Evolutionary conservation across 2,888 invertebrate species (phyloP).

Genomic region (Acanthococcus lagerstroemiae): DNA sequence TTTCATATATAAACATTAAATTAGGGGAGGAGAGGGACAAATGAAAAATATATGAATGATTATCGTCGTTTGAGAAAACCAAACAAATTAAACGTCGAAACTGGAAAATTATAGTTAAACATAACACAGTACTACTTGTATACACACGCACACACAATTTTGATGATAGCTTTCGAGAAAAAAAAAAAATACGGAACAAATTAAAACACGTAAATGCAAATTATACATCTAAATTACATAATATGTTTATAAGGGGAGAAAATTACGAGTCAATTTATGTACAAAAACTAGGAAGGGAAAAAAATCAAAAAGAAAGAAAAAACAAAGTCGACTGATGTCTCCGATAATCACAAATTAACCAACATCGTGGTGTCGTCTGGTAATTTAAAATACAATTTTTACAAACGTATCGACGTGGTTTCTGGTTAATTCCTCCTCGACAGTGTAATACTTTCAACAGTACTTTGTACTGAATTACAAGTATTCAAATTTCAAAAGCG

Average conservation of each 20-base stretch:
- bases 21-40: background rate
- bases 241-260: slow-evolving; percentile 6
- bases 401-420: too few species aligned
- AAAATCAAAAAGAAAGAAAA: slow-evolving; percentile 1
- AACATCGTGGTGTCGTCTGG: too few species aligned
- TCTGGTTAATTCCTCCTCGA: too few species aligned
- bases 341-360: background rate
- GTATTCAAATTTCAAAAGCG: too few species aligned
- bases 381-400: too few species aligned
- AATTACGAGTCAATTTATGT: background rate
- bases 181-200: background rate
- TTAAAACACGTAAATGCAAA: slow-evolving; percentile 23
- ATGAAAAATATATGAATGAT: background rate
- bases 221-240: slow-evolving; percentile 15
- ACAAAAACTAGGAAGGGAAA: background rate
- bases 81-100: background rate
- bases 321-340: background rate
- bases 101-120: background rate
- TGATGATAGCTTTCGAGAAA: slow-evolving; percentile 8
- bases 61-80: background rate
- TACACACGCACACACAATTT: background rate
- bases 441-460: too few species aligned
- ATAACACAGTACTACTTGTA: background rate
- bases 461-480: too few species aligned
- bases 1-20: background rate